Evolutionary conservation across 2,797 vertebrate genomes (phyloP), one percentile per base, ranked within the genome.

Genomic region (Spheniscus humboldti): DNA sequence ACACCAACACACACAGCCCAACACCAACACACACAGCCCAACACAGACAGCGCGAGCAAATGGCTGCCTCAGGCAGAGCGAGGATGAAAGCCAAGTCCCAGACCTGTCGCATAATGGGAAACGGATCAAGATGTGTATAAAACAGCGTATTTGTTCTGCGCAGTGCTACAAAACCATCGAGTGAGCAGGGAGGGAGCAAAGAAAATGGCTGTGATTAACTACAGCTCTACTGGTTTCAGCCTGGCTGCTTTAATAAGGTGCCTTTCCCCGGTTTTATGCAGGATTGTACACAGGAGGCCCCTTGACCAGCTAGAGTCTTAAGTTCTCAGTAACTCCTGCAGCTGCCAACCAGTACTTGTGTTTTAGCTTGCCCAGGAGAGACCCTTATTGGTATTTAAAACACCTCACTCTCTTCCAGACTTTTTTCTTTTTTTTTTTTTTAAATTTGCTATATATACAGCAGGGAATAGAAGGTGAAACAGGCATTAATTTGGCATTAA

Each of bases 291-390:
- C 73, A 88, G 82, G 66, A 92, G 93, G 73, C 90, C 88, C 90
- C 91, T 82, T 95, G 85, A 85, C 76, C 69, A 90, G 73, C 57
- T 50, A 3, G 52, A 96, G 67, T 66, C 39, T 79, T 56, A 84
- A 73, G 83, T 77, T 94, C 53, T 85, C 67, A 37, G 62, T 80
- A 94, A 73, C 59, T 95, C 62, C 63, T 76, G 86, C 94, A 92
- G 84, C 90, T 96, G 83, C 83, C 12, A 28, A 59, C 57, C 33
- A 31, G 43, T 39, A 47, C 63, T 79, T 94, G n/a, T 69, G 56
- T 56, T 97, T 94, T 82, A 82, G 67, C 66, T 90, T 57, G 55
- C 92, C 86, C 92, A 73, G 55, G 73, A 87, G 80, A 94, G 50
- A 84, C 25, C 13, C 18, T 90, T 73, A 69, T 9, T 79, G 66